phyloP scores from a whole-genome alignment of 2,797 vertebrate genomes.

The Sylvilagus floridanus region DNA sequence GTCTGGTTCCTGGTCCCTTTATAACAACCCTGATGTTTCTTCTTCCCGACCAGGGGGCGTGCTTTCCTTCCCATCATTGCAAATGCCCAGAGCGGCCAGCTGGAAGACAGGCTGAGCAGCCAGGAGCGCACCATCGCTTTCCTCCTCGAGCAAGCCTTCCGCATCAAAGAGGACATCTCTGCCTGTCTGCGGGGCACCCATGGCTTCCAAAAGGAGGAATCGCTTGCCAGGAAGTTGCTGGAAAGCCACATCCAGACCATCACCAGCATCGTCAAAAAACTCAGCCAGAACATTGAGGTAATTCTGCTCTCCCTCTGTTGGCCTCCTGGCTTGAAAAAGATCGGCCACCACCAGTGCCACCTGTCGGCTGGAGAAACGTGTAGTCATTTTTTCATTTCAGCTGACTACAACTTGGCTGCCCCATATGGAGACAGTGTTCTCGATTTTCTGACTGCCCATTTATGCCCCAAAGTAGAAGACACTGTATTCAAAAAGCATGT shows the following conservation, averaged over 20 bases:
- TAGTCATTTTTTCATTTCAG: neutral
- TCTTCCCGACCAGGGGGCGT: constrained; percentile 70
- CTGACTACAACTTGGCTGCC: neutral
- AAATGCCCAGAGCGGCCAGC: constrained; percentile 73
- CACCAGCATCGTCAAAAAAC: constrained; percentile 90
- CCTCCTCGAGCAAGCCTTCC: constrained; percentile 91
- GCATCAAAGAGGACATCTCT: constrained; percentile 90
- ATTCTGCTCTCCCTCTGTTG: neutral
- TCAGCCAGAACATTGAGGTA: constrained; percentile 92
- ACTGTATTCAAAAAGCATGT: neutral
- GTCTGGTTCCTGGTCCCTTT: neutral
- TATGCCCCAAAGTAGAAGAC: constrained; percentile 33
- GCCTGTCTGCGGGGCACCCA: constrained; percentile 86
- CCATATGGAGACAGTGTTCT: constrained; percentile 3
- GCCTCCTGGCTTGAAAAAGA: neutral
- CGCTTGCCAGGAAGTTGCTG: constrained; percentile 87
- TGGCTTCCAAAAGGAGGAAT: constrained; percentile 85
- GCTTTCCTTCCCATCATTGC: constrained; percentile 73
- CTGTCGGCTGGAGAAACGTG: constrained; percentile 57
- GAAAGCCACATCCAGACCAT: constrained; percentile 92
- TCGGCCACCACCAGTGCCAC: neutral
- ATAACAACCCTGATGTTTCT: neutral
- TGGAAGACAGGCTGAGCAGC: constrained; percentile 85
- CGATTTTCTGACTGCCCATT: constrained; percentile 30
- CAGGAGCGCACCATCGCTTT: constrained; percentile 88